A percentile compares a stretch with the other conserved stretches of the same genome.
Conservation (phyloP, 2,113 vertebrate species). For the Paramisgurnus dabryanus region DNA sequence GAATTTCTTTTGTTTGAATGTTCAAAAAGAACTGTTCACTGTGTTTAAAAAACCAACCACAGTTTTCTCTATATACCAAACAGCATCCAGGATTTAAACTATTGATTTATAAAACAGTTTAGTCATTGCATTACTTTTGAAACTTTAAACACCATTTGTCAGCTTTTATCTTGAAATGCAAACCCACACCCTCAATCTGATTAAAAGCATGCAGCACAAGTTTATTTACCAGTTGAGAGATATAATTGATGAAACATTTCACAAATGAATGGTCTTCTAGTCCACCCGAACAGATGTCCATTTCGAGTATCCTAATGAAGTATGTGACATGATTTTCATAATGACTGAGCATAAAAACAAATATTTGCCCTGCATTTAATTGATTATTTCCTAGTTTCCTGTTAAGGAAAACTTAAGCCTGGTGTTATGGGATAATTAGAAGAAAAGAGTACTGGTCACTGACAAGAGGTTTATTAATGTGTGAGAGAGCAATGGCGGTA, state of each 20-base stretch:
- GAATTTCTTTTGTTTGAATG: no score
- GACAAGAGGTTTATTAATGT: constrained; percentile 7
- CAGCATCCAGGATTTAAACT: no score
- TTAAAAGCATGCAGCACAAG: not conserved
- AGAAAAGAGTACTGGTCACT: not conserved
- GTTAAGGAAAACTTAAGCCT: not conserved
- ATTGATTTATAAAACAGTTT: no score
- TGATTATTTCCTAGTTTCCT: not conserved
- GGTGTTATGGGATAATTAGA: constrained; percentile 11
- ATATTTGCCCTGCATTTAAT: not conserved
- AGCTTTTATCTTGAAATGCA: not conserved
- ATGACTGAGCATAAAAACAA: constrained; percentile 13
- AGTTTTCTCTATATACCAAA: no score
- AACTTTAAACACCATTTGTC: not conserved
- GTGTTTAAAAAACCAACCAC: no score
- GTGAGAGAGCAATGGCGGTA: not conserved
- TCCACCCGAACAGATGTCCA: constrained; percentile 21
- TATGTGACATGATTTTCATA: not conserved
- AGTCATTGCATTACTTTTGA: not conserved
- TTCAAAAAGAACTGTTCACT: no score
- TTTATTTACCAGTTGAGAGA: constrained; percentile 2
- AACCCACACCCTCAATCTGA: not conserved
- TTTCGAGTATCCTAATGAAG: not conserved
- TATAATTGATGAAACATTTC: constrained; percentile 1
- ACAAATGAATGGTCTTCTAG: not conserved